phyloP scores from a whole-genome alignment of 2,113 vertebrate genomes.

The Petrocephalus zakoni region DNA sequence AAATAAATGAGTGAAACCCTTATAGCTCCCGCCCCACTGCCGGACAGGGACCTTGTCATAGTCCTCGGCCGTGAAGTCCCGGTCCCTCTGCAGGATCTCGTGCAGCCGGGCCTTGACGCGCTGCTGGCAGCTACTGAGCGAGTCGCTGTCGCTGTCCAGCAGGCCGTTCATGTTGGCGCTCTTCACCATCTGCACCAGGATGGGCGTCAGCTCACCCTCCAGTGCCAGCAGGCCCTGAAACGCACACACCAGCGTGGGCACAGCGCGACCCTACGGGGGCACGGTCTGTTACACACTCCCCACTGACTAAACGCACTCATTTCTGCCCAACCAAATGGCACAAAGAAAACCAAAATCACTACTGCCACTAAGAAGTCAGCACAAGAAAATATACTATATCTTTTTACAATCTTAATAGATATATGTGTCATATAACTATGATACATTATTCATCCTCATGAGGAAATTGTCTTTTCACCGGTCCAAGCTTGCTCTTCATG shows the following conservation, averaged over 20 bases:
- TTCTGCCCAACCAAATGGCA: neutral
- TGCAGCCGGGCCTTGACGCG: slow-evolving; percentile 79
- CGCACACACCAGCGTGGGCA: neutral
- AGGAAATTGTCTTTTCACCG: too few relatives aligned
- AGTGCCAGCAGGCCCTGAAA: slow-evolving; percentile 75
- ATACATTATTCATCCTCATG: neutral
- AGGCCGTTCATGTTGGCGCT: slow-evolving; percentile 87
- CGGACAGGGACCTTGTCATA: slow-evolving; percentile 71
- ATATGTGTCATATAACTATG: neutral
- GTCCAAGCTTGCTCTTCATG: neutral
- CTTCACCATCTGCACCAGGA: slow-evolving; percentile 88
- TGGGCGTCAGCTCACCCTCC: slow-evolving; percentile 82
- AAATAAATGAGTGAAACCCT: neutral
- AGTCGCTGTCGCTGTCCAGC: slow-evolving; percentile 82
- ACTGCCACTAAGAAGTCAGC: neutral
- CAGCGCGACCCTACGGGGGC: neutral
- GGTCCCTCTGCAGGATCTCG: slow-evolving; percentile 80
- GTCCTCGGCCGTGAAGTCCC: slow-evolving; percentile 76
- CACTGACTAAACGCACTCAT: neutral
- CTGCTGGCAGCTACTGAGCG: slow-evolving; percentile 80
- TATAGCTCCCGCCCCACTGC: neutral
- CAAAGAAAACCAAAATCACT: neutral
- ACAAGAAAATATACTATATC: too few relatives aligned
- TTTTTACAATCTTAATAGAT: too few relatives aligned
- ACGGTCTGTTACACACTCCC: neutral